These are phyloP conservation scores for Thelaira solivaga DNA, from an alignment of 2,888 invertebrate genomes.

Conservation along the genomic window DNA sequence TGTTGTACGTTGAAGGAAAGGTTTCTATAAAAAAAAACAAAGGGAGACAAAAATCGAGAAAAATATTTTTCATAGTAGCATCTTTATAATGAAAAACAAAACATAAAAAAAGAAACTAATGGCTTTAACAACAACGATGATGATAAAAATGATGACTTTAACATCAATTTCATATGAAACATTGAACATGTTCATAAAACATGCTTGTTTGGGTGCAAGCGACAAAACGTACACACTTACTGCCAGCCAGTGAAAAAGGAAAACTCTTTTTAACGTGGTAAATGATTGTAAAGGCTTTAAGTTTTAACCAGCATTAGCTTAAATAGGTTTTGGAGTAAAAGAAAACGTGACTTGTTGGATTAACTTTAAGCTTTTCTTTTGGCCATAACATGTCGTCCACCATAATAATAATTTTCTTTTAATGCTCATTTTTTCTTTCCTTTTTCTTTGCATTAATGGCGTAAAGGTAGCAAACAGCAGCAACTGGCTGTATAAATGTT, in stretches of 20 bases:
- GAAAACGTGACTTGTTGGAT: slow-evolving; percentile 57
- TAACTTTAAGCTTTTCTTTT: slow-evolving; percentile 52
- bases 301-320: background rate
- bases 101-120: background rate
- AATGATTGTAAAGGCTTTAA: slow-evolving; percentile 16
- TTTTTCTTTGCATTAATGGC: slow-evolving; percentile 48
- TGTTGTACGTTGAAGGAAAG: slow-evolving; percentile 2
- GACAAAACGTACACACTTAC: slow-evolving; percentile 7
- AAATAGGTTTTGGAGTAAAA: background rate
- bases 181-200: slow-evolving; percentile 45
- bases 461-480: slow-evolving; percentile 62
- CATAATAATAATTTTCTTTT: slow-evolving; percentile 55
- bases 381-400: slow-evolving; percentile 49
- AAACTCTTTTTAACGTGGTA: background rate
- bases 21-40: background rate
- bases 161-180: slow-evolving; percentile 58
- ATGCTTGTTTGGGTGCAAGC: background rate
- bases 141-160: slow-evolving; percentile 55
- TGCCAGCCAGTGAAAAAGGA: background rate
- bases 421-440: too few relatives aligned
- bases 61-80: background rate
- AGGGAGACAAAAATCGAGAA: background rate
- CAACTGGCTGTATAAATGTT: slow-evolving; percentile 41
- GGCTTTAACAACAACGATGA: background rate
- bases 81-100: slow-evolving; percentile 28